Evolutionary conservation across 2,888 invertebrate genomes (phyloP).

Genomic region (Amphiduros pacificus): DNA sequence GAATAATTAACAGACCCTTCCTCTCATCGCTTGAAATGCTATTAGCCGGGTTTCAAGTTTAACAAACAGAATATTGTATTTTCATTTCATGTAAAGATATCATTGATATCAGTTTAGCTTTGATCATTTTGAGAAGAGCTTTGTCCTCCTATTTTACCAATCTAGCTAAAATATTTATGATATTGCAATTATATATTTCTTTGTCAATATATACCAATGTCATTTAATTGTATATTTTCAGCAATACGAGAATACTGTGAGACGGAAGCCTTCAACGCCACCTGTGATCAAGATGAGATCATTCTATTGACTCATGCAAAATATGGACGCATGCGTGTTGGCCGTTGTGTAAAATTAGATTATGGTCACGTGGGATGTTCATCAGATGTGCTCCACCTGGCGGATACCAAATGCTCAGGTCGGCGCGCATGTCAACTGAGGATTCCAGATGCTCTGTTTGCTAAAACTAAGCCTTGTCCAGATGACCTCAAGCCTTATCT

Average conservation of each 20-base stretch:
- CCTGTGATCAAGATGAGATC: constrained; percentile 24
- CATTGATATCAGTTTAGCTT: no score
- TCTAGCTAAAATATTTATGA: no score
- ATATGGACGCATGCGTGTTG: constrained; percentile 31
- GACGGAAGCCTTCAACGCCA: constrained; percentile 24
- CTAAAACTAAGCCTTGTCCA: constrained; percentile 26
- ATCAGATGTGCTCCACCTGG: constrained; percentile 24
- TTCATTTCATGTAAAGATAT: no score
- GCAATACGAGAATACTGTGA: constrained; percentile 25
- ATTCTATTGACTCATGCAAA: constrained; percentile 26
- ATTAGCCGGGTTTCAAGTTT: no score
- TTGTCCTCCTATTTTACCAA: no score
- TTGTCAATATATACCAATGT: no score
- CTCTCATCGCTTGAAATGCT: no score
- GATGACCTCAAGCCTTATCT: constrained; percentile 31
- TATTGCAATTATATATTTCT: no score
- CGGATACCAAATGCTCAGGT: constrained; percentile 28
- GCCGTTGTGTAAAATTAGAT: constrained; percentile 27
- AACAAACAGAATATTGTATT: no score
- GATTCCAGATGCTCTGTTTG: constrained; percentile 27
- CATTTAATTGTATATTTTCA: no score
- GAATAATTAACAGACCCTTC: no score
- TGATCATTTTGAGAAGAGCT: no score
- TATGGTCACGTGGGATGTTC: constrained; percentile 32
- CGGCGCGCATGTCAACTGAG: constrained; percentile 23